Base-by-base conservation (phyloP, 2,888 invertebrate genomes). In the Rhaphigaster nebulosa region DNA sequence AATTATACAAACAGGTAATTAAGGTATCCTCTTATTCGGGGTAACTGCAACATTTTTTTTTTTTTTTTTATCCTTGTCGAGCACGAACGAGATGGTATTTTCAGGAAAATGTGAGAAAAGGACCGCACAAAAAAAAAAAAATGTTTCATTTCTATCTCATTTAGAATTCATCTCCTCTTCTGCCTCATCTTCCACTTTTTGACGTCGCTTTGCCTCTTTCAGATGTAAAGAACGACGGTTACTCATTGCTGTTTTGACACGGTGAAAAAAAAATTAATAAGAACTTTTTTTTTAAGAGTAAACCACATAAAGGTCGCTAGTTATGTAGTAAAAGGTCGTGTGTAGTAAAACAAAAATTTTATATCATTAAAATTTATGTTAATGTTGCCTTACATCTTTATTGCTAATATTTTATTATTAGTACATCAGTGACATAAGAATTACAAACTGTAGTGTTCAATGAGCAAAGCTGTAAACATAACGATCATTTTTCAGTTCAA, bases 141-240 rank as follows among this genome's bases (percentile, higher is more conserved):
- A 60, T 65, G 70, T 76, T 76, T 76, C 38, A 76, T 76, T 76
- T 76, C 70, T 76, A 76, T 20, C 70, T 76, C 70, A 76, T 76
- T 76, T 76, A 76, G 38, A 76, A 76, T 76, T 76, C 70, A 76
- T 76, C 70, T 76, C 65, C 65, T 65, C 38, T 76, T 76, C 70
- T 76, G 34, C 38, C 70, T 38, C 70, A 38, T 76, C 70, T 76
- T 76, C 70, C 38, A 76, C 70, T 76, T 65, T n/a, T 34, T 38
- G 70, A 76, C 70, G 70, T 23, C 23, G 20, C 70, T 76, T 38
- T 8, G 70, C 70, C 38, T 76, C 29, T 34, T 29, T 76, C 15
- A 29, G 34, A 34, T 20, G 23, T 38, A 38, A 38, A 38, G 13
- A 29, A 76, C 38, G 34, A 38, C 70, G 18, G 65, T 65, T 65